phyloP scores from a whole-genome alignment of 2,888 invertebrate genomes.

The Liopterus haemorrhoidalis region DNA sequence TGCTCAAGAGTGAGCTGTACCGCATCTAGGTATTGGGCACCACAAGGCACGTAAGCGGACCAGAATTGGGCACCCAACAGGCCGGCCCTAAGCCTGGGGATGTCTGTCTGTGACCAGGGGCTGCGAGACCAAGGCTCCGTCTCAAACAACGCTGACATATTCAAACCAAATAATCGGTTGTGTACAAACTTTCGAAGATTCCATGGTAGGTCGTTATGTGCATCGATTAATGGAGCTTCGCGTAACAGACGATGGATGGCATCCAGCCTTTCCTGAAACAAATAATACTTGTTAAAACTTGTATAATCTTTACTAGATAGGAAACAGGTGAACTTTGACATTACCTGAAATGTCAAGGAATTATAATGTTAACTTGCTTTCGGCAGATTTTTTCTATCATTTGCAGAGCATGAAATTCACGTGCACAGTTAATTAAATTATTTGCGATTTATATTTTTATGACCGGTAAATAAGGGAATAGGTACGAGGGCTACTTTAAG shows the following conservation, averaged over 20 bases:
- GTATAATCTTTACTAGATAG: neutral
- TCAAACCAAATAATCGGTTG: conserved; percentile 66
- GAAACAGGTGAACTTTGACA: neutral
- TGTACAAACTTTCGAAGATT: conserved; percentile 82
- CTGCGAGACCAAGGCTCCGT: conserved; percentile 79
- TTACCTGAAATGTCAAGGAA: neutral
- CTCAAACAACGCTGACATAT: conserved; percentile 60
- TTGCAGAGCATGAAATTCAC: too few relatives aligned
- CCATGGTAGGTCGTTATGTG: conserved; percentile 85
- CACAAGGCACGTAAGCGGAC: conserved; percentile 84
- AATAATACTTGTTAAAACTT: neutral
- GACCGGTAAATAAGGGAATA: too few relatives aligned
- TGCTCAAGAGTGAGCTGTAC: conserved; percentile 80
- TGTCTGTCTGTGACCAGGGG: conserved; percentile 90
- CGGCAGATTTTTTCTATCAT: too few relatives aligned
- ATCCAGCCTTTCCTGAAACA: conserved; percentile 57
- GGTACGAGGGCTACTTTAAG: too few relatives aligned
- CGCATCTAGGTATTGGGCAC: conserved; percentile 75
- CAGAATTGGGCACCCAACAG: conserved; percentile 87
- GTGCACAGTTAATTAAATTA: too few relatives aligned
- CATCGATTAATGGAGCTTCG: conserved; percentile 67
- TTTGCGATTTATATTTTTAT: too few relatives aligned
- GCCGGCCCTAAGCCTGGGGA: conserved; percentile 74
- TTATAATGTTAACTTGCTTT: too few relatives aligned
- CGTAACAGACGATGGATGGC: conserved; percentile 60